Evolutionary conservation across 2,888 invertebrate genomes (phyloP), one percentile per base, ranked within the genome.

Genomic region (Eumacrocentrus americanus): DNA sequence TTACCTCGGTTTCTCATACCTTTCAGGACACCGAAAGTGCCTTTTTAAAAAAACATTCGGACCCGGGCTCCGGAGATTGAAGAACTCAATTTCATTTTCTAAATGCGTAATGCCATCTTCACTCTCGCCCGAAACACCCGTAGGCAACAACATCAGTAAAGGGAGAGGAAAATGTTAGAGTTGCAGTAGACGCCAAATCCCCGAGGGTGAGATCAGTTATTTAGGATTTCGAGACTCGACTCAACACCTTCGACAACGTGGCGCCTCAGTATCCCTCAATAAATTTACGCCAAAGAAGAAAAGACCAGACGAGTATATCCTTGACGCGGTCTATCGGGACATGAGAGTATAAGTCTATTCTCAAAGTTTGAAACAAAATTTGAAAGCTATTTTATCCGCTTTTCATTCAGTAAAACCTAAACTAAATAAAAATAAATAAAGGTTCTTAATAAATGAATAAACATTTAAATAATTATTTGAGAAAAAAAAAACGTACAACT

Each of bases 191-290:
- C 54, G 54, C 16, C 14, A 48, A 63, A 55, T 58, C 61, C 72
- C 67, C 74, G 14, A n/a, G 71, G 70, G 72, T 70, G 63, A 71
- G 59, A 75, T 75, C 72, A 69, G 69, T 75, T 75, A 73, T 75
- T 74, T 71, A 75, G 68, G 71, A 72, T 69, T 74, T 72, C 65
- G 61, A 64, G 68, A 67, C 65, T 66, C 42, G 50, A 48, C 65
- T 61, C 62, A 53, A 61, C 62, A 60, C 57, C 40, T 65, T 48
- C 38, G 60, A 56, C 53, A 60, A 42, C 38, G 20, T 29, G 22
- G 25, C n/a, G 52, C 47, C 34, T 35, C 34, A 38, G 29, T 47
- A 20, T 47, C 53, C 29, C 23, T 53, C 48, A 23, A 60, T 60
- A 60, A 60, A 60, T 56, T 60, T 40, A 34, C 22, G 37, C 37